A percentile compares a stretch with the other conserved stretches of the same genome.
Conservation (phyloP, 2,888 invertebrate genomes). For the Hirtodrosophila duncani region DNA sequence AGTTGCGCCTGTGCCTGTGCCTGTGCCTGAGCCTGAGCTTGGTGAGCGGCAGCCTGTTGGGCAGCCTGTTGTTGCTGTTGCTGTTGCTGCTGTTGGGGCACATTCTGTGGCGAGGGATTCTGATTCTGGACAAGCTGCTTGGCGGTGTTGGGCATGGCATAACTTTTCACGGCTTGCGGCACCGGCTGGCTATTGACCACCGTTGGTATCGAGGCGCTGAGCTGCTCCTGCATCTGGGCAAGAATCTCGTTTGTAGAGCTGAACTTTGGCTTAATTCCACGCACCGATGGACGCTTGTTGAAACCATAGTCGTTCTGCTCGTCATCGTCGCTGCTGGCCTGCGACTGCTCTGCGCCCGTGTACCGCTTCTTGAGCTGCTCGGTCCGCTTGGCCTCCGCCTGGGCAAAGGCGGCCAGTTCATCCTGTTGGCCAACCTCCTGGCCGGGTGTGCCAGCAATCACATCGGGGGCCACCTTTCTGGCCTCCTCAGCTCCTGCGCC, state of each 20-base stretch:
- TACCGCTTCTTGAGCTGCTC: slow-evolving; percentile 89
- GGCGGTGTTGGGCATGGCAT: slow-evolving; percentile 75
- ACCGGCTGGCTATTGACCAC: slow-evolving; percentile 65
- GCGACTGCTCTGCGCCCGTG: slow-evolving; percentile 79
- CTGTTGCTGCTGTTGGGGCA: slow-evolving; percentile 51
- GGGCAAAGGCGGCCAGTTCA: slow-evolving; percentile 90
- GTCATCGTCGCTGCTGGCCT: slow-evolving; percentile 81
- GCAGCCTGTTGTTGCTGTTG: slow-evolving; percentile 29
- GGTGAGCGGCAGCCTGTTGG: slow-evolving; percentile 37
- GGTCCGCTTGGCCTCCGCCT: slow-evolving; percentile 89
- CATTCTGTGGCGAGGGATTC: slow-evolving; percentile 72
- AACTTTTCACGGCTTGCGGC: slow-evolving; percentile 72
- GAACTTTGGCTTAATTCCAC: slow-evolving; percentile 92
- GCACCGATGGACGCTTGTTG: slow-evolving; percentile 91
- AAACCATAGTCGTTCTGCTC: slow-evolving; percentile 94
- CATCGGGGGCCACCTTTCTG: slow-evolving; percentile 85
- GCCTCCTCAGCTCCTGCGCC: slow-evolving; percentile 76
- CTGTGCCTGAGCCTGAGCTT: no score
- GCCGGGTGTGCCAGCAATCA: slow-evolving; percentile 83
- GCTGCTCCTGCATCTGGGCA: slow-evolving; percentile 88
- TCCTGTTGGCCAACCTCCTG: slow-evolving; percentile 82
- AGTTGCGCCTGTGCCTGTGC: slow-evolving; percentile 48
- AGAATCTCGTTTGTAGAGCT: slow-evolving; percentile 89
- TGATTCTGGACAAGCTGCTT: slow-evolving; percentile 65
- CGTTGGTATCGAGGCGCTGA: slow-evolving; percentile 76